Evolutionary conservation across 1,140 invertebrate genomes (phyloP).

Genomic region (Drosophila ficusphila): DNA sequence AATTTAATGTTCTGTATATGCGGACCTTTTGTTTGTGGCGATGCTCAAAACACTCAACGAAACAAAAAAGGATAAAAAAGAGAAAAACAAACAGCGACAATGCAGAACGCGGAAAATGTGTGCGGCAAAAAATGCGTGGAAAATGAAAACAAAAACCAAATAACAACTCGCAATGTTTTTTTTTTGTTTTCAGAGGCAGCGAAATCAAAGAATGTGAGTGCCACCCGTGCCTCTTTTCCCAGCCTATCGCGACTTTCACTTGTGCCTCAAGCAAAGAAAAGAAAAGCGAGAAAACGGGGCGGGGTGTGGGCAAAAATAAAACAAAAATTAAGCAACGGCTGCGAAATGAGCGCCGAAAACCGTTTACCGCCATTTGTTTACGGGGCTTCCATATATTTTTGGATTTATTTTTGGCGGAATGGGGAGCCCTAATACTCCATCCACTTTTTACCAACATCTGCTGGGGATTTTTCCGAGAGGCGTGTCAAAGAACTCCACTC

Average conservation of each 20-base stretch:
- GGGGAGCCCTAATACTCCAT: background rate
- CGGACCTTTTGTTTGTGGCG: slow-evolving; percentile 72
- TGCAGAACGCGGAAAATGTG: slow-evolving; percentile 74
- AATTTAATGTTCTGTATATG: slow-evolving; percentile 70
- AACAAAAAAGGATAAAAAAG: slow-evolving; percentile 22
- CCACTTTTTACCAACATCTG: slow-evolving; percentile 15
- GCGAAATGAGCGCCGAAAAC: slow-evolving; percentile 76
- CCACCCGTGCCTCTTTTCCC: background rate
- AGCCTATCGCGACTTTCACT: slow-evolving; percentile 57
- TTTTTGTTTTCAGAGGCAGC: slow-evolving; percentile 23
- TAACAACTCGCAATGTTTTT: slow-evolving; percentile 40
- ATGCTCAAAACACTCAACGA: slow-evolving; percentile 73
- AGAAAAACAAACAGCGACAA: slow-evolving; percentile 34
- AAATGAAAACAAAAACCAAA: slow-evolving; percentile 40
- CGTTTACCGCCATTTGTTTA: slow-evolving; percentile 79
- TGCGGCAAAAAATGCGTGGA: slow-evolving; percentile 46
- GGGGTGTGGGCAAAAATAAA: slow-evolving; percentile 29
- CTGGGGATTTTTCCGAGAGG: slow-evolving; percentile 13
- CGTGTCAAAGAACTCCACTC: slow-evolving; percentile 42
- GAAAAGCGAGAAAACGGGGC: slow-evolving; percentile 10
- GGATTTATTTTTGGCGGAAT: background rate
- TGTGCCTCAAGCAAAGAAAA: slow-evolving; percentile 56
- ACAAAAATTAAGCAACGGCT: slow-evolving; percentile 76
- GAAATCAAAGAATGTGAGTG: slow-evolving; percentile 60
- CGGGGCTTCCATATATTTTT: slow-evolving; percentile 50